Evolutionary conservation across 2,888 invertebrate species (phyloP).

Genomic region (Chymomyza amoena): DNA sequence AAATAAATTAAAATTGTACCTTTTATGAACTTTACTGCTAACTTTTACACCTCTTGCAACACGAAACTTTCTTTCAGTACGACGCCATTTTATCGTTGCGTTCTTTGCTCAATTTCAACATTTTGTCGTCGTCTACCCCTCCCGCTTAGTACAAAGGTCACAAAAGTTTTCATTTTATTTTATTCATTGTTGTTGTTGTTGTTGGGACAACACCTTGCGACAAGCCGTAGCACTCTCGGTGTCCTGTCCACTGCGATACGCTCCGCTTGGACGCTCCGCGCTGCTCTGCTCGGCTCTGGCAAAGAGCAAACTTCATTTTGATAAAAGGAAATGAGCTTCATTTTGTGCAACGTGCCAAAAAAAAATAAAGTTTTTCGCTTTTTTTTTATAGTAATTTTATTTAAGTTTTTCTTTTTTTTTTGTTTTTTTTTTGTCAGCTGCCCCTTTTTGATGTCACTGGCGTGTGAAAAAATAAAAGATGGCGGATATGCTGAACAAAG

Average conservation of each 20-base stretch:
- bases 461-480: background rate
- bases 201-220: background rate
- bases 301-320: constrained; percentile 45
- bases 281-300: background rate
- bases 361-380: constrained; percentile 8
- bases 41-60: constrained; percentile 51
- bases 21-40: constrained; percentile 45
- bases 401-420: constrained; percentile 25
- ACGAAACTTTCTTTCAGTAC: constrained; percentile 37
- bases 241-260: background rate
- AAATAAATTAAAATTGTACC: constrained; percentile 60
- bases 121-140: too few relatives aligned
- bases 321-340: constrained; percentile 56
- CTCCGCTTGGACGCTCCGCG: background rate
- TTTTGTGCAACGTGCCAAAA: constrained; percentile 26
- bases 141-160: constrained; percentile 45
- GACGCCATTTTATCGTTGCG: constrained; percentile 24
- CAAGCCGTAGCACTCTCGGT: background rate
- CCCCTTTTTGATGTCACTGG: background rate
- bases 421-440: constrained; percentile 25
- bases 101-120: constrained; percentile 3
- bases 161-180: constrained; percentile 45
- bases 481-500: too few relatives aligned
- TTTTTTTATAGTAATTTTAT: constrained; percentile 27
- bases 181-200: constrained; percentile 6